Evolutionary conservation across 2,113 vertebrate species (phyloP), one percentile per base, ranked within the genome.

Genomic region (Lepidothrix coronata): DNA sequence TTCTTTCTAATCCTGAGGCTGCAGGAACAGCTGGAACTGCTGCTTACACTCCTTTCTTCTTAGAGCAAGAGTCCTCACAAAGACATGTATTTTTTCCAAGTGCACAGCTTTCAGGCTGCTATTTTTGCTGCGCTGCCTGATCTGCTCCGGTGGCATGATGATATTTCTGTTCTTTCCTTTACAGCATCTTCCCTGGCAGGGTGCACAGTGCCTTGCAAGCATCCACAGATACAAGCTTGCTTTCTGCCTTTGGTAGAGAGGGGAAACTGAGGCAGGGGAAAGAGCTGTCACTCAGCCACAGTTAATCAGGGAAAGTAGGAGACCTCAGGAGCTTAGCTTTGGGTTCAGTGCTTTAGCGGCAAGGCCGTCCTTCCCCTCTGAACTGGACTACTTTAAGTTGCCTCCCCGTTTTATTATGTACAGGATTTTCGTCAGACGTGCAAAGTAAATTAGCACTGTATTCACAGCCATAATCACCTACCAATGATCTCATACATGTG

Each of bases 361-460:
- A 68, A 57, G 37, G 54, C 89, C 6, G 8, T 79, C 77, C 77
- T 95, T 96, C 80, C 88, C 59, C 85, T 91, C 81, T 88, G 91
- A 95, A 89, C 93, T 21, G 74, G 61, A 51, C 94, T 91, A 75
- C 95, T 97, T 85, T 28, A 72, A 89, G 81, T 97, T 97, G 96
- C 95, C 96, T 97, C 88, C 22, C 13, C 8, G 62, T 86, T 96
- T 97, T 93, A 96, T 90, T 97, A 95, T 96, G 96, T 95, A 83
- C 75, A 96, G 91, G 79, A 96, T 94, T 98, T 98, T 98, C 97
- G 97, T 98, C 96, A 92, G 93, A 89, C 96, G 88, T 95, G 90
- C 93, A 97, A 97, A 97, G 97, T 97, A 97, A 98, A 97, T 98
- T 98, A 98, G 97, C 91, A 76, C 89, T 21, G 27, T 94, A 98